These are phyloP conservation scores for Procavia capensis DNA, from an alignment of 2,113 vertebrate genomes.

Conservation along the genomic window DNA sequence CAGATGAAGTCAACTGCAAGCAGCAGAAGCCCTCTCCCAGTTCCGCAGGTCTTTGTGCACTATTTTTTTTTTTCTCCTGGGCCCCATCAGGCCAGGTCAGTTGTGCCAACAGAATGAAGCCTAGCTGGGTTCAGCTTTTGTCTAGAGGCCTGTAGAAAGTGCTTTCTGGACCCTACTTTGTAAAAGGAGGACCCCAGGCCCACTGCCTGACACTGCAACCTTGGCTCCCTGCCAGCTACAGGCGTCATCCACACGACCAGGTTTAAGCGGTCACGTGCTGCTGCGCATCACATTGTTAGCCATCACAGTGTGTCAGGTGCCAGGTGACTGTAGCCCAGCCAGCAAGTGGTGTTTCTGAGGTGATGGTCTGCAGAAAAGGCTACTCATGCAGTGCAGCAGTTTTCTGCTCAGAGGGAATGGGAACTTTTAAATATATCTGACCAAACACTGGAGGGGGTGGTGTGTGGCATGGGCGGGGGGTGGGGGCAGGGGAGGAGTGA, in stretches of 20 bases:
- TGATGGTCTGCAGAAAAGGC: no score
- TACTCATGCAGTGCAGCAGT: background rate
- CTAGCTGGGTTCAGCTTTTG: background rate
- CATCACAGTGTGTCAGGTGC: background rate
- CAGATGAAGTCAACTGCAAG: no score
- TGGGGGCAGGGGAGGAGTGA: no score
- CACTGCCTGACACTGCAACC: no score
- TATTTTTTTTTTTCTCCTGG: background rate
- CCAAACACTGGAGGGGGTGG: background rate
- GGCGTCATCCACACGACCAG: no score
- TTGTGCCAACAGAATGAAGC: background rate
- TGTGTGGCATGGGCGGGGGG: no score
- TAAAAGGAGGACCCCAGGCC: background rate
- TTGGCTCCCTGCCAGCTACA: no score
- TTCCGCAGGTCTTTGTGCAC: background rate
- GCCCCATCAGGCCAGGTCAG: background rate
- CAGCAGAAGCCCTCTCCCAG: no score
- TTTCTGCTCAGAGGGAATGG: background rate
- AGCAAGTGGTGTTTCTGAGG: background rate
- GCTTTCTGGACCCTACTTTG: background rate
- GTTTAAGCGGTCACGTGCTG: background rate
- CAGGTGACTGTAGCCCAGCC: no score
- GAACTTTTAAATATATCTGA: background rate
- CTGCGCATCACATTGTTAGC: background rate
- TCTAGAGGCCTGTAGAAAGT: rapidly evolving